Percentiles rank a stretch among this genome's conserved stretches.
Conservation (phyloP, 2,797 vertebrate genomes). For the Scleropages formosus region DNA sequence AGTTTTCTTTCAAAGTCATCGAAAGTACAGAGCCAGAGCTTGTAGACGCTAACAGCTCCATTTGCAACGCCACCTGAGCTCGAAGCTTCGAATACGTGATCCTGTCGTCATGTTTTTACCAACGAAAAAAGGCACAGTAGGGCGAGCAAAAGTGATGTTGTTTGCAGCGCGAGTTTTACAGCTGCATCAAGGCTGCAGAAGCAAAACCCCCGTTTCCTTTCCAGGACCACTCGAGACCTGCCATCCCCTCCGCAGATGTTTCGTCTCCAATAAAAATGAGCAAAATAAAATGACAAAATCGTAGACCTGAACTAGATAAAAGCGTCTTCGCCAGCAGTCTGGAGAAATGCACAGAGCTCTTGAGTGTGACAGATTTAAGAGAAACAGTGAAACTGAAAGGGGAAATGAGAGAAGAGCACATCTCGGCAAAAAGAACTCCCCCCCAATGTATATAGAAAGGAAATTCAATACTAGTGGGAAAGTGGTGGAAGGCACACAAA, state of each 20-base stretch:
- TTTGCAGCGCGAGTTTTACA: background rate
- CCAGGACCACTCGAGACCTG: background rate
- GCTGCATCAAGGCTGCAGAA: background rate
- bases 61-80: too few relatives aligned
- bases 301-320: slow-evolving; percentile 1
- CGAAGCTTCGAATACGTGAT: background rate
- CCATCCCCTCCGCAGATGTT: background rate
- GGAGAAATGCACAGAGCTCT: background rate
- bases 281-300: too few relatives aligned
- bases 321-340: background rate
- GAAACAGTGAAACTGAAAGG: background rate
- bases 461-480: slow-evolving; percentile 33
- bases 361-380: background rate
- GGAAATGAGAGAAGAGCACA: background rate
- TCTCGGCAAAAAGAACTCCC: slow-evolving; percentile 18
- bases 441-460: slow-evolving; percentile 1
- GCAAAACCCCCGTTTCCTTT: background rate
- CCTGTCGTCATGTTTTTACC: too few relatives aligned
- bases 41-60: background rate
- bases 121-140: background rate
- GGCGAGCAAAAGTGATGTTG: background rate
- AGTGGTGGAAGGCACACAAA: background rate
- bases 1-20: background rate
- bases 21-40: background rate
- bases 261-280: background rate